phyloP scores from a whole-genome alignment of 1,140 invertebrate genomes.

The Trinorchestia longiramus region DNA sequence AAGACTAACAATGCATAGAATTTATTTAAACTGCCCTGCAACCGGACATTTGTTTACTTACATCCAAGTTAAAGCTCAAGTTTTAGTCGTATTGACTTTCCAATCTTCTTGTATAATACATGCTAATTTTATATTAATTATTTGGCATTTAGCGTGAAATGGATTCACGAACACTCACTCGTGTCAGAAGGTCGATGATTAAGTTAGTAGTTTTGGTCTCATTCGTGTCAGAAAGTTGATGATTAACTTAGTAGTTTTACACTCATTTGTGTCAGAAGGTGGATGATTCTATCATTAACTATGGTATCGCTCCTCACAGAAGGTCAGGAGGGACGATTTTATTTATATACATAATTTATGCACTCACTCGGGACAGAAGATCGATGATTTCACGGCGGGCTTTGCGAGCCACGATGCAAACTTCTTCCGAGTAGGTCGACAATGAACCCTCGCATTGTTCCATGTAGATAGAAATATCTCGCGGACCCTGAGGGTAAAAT shows the following conservation, averaged over 20 bases:
- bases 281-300: too few species aligned
- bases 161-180: background rate
- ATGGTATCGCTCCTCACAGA: too few species aligned
- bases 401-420: slow-evolving; percentile 61
- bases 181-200: background rate
- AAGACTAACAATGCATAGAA: background rate
- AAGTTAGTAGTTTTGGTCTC: background rate
- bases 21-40: background rate
- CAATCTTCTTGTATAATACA: background rate
- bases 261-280: too few species aligned
- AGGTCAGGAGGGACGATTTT: background rate
- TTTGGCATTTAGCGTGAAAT: background rate
- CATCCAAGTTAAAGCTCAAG: background rate
- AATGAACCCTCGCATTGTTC: slow-evolving; percentile 59
- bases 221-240: background rate
- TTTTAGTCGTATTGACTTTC: background rate
- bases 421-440: slow-evolving; percentile 61
- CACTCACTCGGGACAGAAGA: slow-evolving; percentile 61
- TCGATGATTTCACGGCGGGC: slow-evolving; percentile 65
- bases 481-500: slow-evolving; percentile 57
- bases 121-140: background rate
- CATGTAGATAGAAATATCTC: slow-evolving; percentile 62
- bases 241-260: background rate
- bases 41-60: background rate
- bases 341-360: background rate